A percentile compares a stretch with the other conserved stretches of the same genome.
Conservation (phyloP, 2,888 invertebrate species). For the Tupiocoris notatus region DNA sequence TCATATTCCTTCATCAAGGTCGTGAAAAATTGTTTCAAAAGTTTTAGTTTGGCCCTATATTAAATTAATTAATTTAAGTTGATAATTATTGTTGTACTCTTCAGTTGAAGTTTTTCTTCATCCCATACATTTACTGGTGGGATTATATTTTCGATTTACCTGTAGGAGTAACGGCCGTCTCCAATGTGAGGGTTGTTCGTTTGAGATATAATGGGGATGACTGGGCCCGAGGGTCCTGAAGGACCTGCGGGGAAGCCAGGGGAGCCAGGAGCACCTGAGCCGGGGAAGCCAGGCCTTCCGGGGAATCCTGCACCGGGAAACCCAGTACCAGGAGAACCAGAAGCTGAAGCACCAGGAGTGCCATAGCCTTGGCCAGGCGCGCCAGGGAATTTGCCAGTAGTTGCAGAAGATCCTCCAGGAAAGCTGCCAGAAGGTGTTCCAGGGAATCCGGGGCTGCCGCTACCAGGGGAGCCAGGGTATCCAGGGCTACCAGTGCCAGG, state of each 20-base stretch:
- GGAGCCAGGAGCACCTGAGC: conserved; percentile 5
- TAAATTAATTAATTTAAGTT: no score
- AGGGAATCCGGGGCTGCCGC: conserved; percentile 41
- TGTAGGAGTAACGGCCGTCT: conserved; percentile 65
- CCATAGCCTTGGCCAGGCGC: conserved; percentile 6
- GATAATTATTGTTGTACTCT: no score
- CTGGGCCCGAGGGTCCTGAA: conserved; percentile 48
- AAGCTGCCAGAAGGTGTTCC: conserved; percentile 45
- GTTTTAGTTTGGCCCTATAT: no score
- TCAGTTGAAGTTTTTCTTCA: no score
- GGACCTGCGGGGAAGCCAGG: conserved; percentile 49
- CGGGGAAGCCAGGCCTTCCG: background rate
- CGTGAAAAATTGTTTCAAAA: no score
- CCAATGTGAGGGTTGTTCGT: conserved; percentile 62
- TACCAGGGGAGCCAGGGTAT: conserved; percentile 19
- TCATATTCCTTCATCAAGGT: no score
- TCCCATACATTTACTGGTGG: no score
- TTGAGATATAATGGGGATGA: conserved; percentile 62
- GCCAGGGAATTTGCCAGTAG: conserved; percentile 42
- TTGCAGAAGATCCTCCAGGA: conserved; percentile 47
- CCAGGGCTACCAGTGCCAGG: conserved; percentile 27
- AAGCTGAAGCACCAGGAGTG: conserved; percentile 21
- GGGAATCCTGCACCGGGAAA: background rate
- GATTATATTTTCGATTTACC: conserved; percentile 54
- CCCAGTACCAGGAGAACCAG: conserved; percentile 23